A percentile compares a stretch with the other conserved stretches of the same genome.
Conservation (phyloP, 2,797 vertebrate genomes). For the Apodemus agrarius region DNA sequence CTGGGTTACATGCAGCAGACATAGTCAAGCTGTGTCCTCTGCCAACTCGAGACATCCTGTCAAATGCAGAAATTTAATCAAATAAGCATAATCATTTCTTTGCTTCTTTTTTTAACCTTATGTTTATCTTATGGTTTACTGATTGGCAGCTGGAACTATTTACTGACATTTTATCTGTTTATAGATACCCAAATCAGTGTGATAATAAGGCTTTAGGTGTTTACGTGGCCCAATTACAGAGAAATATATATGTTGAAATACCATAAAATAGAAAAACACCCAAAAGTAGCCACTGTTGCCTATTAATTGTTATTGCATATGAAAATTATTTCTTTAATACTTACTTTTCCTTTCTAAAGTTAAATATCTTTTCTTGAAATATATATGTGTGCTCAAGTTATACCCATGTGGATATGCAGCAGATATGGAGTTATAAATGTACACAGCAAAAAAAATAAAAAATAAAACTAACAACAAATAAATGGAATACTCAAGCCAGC, state of each 20-base stretch:
- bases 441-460: not conserved
- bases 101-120: constrained; percentile 11
- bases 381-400: not conserved
- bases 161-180: constrained; percentile 71
- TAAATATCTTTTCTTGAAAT: constrained; percentile 23
- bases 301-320: constrained; percentile 40
- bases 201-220: constrained; percentile 62
- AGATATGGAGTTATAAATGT: constrained; percentile 13
- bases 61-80: not conserved
- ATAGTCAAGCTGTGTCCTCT: not conserved
- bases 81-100: constrained; percentile 61
- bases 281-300: constrained; percentile 53
- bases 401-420: not conserved
- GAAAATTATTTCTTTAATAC: constrained; percentile 32
- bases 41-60: not conserved
- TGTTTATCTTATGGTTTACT: constrained; percentile 28
- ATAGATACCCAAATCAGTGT: constrained; percentile 44
- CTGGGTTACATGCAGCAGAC: no score
- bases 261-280: constrained; percentile 50
- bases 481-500: not conserved
- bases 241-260: constrained; percentile 56
- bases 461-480: constrained; percentile 1
- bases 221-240: not conserved
- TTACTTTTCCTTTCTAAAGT: not conserved
- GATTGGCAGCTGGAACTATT: not conserved